Evolutionary conservation across 2,888 invertebrate species (phyloP), one percentile per base, ranked within the genome.

Genomic region (Rhagium mordax): DNA sequence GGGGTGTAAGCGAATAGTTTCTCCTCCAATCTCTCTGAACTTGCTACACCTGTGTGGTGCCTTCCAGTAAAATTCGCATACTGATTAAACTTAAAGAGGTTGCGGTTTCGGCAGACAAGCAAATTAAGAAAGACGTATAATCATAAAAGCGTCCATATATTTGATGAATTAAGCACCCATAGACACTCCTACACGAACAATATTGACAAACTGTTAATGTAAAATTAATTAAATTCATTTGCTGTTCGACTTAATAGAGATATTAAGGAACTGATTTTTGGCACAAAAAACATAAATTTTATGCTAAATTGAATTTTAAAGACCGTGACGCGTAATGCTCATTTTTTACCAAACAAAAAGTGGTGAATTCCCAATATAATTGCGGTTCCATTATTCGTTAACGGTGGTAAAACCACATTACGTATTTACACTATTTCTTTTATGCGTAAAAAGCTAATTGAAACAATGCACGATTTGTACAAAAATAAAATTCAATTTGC

Each of bases 311-410:
- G 41, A 41, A 4, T 41, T 41, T 41, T 41, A 41, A 41, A 41
- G 41, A 20, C 33, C 59, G 59, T 33, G 33, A 7, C 33, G 16
- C 33, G 6, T 16, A 20, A 29, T 18, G 59, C 20, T 33, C 18
- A 15, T 59, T 59, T 59, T 59, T 59, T 16, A 3, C 8, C 10
- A 33, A n/a, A 15, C 18, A 59, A 33, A 41, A 59, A 33, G n/a
- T 59, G 5, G 59, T 33, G 59, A 59, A 59, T 24, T 59, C 59
- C 59, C 59, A 41, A 16, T 33, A 33, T 41, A 59, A 59, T 59
- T 59, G 59, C 33, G 33, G 59, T 59, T 59, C 33, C 59, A 59
- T 59, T 59, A 59, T 59, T 59, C 59, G 33, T 29, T 20, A 59
- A 59, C 33, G 33, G 29, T 33, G 59, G 59, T 59, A 59, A 59